Base-by-base conservation (phyloP, 1,140 invertebrate species). In the Tetraneura akinire region DNA sequence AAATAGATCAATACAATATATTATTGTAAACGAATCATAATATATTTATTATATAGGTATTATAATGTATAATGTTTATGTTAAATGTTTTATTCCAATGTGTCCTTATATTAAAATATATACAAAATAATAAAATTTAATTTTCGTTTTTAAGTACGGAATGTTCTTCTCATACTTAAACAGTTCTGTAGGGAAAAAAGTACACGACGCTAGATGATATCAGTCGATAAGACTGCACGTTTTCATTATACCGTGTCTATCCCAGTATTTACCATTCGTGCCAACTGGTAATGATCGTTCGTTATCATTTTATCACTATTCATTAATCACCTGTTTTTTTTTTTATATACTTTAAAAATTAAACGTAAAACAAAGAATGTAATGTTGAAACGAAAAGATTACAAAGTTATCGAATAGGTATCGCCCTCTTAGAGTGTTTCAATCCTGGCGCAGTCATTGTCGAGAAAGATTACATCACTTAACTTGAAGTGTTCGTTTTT, bases 281-380 rank as follows among this genome's bases (percentile, higher is more conserved):
- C 74, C 74, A 78, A 78, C 74, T 78, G 53, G 74, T 78, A 78
- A 78, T 78, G 74, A 78, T 78, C 74, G 55, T 78, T 60, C 18
- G 74, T 62, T 78, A 78, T 78, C 74, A 78, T 78, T 62, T 78
- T 78, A 78, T 78, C 74, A 78, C 51, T 78, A 21, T 78, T 78
- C 74, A 78, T 78, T 78, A 78, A 78, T 78, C 74, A 78, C 74
- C 37, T 60, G 37, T 51, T 57, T 78, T 78, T 55, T 47, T 42
- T 57, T 71, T 49, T 29, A n/a, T 78, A 32, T 55, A 74, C 42
- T 78, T 45, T n/a, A 57, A 78, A 57, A 78, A 55, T 60, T 42
- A 45, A 78, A 78, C 18, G 74, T 62, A 60, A 78, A 60, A 78
- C 74, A 78, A 78, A 78, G 74, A 78, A 78, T 78, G 74, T 21